Conservation (phyloP, 2,113 vertebrate genomes). For the Ovis aries region ARS-UI_Ramb_v3.0 NC_056055.1:147271001-147271500, state of each 20-base stretch:
- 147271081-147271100: not conserved
- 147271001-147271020: not conserved
- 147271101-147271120: not conserved
- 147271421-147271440: not conserved
- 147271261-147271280: constrained; percentile 7
- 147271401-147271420: not conserved
- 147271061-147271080: not conserved
- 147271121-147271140: not conserved
- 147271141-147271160: not conserved
- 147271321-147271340: not conserved
- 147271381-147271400: not conserved
- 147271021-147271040: not conserved
- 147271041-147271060: not conserved
- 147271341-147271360: not conserved
- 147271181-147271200: not conserved
- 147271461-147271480: not conserved
- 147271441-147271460: not conserved
- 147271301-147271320: not conserved
- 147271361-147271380: not conserved
- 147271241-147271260: not conserved
- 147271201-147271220: not conserved
- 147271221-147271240: not conserved
- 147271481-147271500: not conserved
- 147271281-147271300: constrained; percentile 27
- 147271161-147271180: not conserved